Percentiles rank a stretch among this genome's conserved stretches.
Conservation (phyloP, 2,888 invertebrate genomes). For the Steinernema scapterisci region DNA sequence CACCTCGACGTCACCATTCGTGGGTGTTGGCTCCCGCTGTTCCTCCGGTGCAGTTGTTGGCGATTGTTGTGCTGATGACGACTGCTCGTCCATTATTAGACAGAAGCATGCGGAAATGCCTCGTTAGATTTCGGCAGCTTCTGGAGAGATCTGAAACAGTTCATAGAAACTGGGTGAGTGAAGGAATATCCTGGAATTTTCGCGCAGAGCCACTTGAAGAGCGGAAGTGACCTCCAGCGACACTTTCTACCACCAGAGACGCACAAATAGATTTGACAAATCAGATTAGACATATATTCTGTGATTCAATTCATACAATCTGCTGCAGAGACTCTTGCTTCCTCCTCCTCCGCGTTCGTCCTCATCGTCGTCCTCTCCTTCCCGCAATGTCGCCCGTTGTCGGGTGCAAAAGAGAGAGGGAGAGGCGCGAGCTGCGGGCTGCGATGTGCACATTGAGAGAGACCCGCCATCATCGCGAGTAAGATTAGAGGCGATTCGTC, state of each 20-base stretch:
- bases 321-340: not conserved
- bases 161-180: not conserved
- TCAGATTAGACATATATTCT: constrained; percentile 17
- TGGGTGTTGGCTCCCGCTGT: constrained; percentile 16
- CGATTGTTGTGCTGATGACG: constrained; percentile 23
- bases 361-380: not conserved
- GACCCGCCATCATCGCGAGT: constrained; percentile 14
- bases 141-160: too few species aligned
- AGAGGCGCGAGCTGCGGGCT: constrained; percentile 26
- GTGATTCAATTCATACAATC: constrained; percentile 29
- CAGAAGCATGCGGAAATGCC: not conserved
- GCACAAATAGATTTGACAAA: not conserved
- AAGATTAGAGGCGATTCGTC: constrained; percentile 29
- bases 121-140: too few species aligned
- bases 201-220: not conserved
- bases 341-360: not conserved
- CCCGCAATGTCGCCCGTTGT: constrained; percentile 22
- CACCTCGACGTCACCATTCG: constrained; percentile 11
- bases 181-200: not conserved
- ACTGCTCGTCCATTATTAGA: constrained; percentile 21
- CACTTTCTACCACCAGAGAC: not conserved
- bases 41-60: not conserved
- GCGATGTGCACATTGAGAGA: not conserved
- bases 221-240: not conserved
- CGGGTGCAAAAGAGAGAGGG: constrained; percentile 22